Conservation (phyloP, 30 jellyfish, hydroid and myxozoan genomes). For the Sanderia malayensis region DNA sequence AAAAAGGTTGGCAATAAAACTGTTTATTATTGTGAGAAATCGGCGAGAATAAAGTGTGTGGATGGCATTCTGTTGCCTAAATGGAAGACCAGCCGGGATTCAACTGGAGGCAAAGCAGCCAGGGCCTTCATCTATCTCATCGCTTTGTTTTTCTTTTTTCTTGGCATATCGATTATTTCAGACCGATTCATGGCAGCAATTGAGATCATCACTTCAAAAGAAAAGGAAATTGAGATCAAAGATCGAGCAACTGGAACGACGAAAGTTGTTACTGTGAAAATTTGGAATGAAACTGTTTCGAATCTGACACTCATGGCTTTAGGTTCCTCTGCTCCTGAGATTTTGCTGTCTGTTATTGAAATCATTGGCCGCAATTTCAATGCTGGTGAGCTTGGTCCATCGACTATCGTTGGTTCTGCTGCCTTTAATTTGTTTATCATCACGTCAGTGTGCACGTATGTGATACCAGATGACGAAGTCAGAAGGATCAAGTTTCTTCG, state of each 20-base stretch:
- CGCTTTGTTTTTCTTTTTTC: conserved; percentile 91
- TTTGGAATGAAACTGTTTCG: conserved; percentile 99
- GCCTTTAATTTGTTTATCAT: conserved; percentile 96
- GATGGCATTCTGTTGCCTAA: conserved; percentile 86
- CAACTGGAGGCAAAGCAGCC: conserved; percentile 85
- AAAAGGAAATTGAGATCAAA: conserved; percentile 87
- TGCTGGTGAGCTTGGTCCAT: conserved; percentile 99
- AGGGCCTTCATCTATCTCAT: conserved; percentile 86
- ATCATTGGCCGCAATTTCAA: conserved; percentile 78
- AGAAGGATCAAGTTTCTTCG: conserved; percentile 83
- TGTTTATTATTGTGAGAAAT: conserved; percentile 55
- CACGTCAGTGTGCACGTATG: conserved; percentile 95
- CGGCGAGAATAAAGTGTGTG: conserved; percentile 70
- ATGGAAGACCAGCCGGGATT: conserved; percentile 66
- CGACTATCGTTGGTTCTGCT: conserved; percentile 99
- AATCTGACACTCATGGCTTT: conserved; percentile 95
- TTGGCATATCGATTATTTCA: conserved; percentile 97
- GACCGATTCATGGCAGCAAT: conserved; percentile 98
- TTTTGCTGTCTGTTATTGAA: conserved; percentile 93
- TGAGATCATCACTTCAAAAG: conserved; percentile 97
- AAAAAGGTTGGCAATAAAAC: conserved; percentile 46
- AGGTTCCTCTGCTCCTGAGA: conserved; percentile 99
- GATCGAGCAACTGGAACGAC: conserved; percentile 94
- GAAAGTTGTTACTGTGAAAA: conserved; percentile 84
- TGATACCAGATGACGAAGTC: conserved; percentile 94